Base-by-base conservation (phyloP, 2,113 vertebrate species). In the Oncorhynchus clarkii region DNA sequence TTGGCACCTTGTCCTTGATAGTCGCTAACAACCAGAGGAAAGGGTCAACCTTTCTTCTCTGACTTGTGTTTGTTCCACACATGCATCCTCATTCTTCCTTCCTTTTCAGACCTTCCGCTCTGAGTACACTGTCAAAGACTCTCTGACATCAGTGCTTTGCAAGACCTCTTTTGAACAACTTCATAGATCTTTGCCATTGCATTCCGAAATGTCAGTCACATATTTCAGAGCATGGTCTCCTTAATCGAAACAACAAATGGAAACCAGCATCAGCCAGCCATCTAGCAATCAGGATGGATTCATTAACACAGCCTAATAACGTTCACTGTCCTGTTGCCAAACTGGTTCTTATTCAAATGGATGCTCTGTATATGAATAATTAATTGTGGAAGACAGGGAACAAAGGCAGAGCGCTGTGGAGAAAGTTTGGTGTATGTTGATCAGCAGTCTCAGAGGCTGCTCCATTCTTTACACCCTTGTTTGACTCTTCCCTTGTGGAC, bases 391-490 rank as follows among this genome's bases (percentile, higher is more conserved):
- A 39, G 31, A 29, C 29, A 26, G n/a, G 13, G 31, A 73, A 64
- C 59, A 65, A 65, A 59, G 54, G 16, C 18, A 68, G 31, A 68
- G 67, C 27, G 29, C 6, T 5, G 20, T 13, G 29, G 60, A 51
- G 22, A 76, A 82, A 72, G 49, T 66, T 75, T 72, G 70, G 22
- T 22, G 39, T 31, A 48, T 66, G 75, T 78, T 73, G 72, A 39
- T n/a, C 5, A 29, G 67, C 3, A 31, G 34, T 64, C 66, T 72
- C 74, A 64, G 14, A 62, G 59, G 22, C 65, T 49, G 67, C 78
- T 74, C 70, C 72, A 54, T 70, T 68, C 71, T 82, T 69, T 79
- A 75, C 81, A 79, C 78, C 74, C 64, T 81, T 57, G 71, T 81
- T 88, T 76, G 73, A 70, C 70, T 76, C 78, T 70, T 82, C 72